Conservation (phyloP, 1,140 invertebrate species). For the Monomorium pharaonis region DNA sequence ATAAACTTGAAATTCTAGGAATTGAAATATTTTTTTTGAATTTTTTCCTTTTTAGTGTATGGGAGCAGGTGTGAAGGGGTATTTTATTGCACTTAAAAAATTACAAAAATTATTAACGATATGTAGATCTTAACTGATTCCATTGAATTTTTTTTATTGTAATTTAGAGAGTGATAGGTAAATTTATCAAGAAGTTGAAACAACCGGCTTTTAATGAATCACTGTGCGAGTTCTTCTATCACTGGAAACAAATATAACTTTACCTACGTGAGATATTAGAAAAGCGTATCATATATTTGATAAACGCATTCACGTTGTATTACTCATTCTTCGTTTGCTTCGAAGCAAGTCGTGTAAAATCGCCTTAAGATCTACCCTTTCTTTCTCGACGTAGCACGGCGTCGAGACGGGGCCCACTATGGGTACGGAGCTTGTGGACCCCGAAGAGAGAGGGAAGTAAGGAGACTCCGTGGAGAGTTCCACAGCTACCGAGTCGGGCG, state of each 20-base stretch:
- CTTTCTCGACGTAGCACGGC: slow-evolving; percentile 71
- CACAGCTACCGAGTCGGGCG: slow-evolving; percentile 61
- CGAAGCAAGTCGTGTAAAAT: background rate
- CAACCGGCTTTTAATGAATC: too few species aligned
- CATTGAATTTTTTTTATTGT: too few species aligned
- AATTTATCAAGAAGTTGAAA: too few species aligned
- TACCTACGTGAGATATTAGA: background rate
- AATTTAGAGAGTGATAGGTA: too few species aligned
- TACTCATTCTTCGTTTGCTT: background rate
- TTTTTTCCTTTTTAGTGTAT: too few species aligned
- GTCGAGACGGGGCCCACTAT: slow-evolving; percentile 50
- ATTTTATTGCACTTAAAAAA: too few species aligned
- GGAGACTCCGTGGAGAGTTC: slow-evolving; percentile 53
- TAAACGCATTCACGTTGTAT: background rate
- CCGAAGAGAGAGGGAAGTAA: slow-evolving; percentile 5
- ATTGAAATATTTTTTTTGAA: too few species aligned
- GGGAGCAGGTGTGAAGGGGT: too few species aligned
- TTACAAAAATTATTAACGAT: too few species aligned
- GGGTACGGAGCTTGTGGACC: slow-evolving; percentile 48
- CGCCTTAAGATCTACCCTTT: slow-evolving; percentile 57
- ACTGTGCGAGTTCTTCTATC: too few species aligned
- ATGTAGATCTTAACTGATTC: too few species aligned
- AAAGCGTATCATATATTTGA: background rate
- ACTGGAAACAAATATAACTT: background rate
- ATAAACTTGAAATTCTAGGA: too few species aligned